Percentiles rank a stretch among this genome's conserved stretches.
phyloP scores from a whole-genome alignment of 1,140 invertebrate species.

The Drosophila setifemur region DNA sequence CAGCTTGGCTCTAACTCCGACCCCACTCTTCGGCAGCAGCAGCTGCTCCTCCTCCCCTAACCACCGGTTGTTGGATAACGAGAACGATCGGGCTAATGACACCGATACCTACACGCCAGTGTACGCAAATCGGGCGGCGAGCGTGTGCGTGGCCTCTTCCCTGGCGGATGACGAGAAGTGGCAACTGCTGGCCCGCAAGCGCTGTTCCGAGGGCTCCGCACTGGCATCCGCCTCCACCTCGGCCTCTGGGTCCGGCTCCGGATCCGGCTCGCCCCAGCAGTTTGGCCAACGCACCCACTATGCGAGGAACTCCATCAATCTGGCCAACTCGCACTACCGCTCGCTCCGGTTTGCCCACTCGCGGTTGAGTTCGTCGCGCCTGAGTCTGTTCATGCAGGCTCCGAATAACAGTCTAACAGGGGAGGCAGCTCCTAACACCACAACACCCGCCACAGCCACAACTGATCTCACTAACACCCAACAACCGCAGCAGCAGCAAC shows the following conservation, averaged over 20 bases:
- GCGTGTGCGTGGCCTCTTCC: constrained; percentile 67
- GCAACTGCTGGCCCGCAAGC: constrained; percentile 74
- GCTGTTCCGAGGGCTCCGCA: constrained; percentile 66
- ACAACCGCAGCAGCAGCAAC: constrained; percentile 16
- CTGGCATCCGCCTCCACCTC: neutral
- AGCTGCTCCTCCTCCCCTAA: constrained; percentile 52
- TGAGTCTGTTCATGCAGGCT: constrained; percentile 75
- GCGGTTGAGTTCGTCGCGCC: constrained; percentile 71
- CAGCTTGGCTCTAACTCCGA: constrained; percentile 76
- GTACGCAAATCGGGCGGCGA: constrained; percentile 73
- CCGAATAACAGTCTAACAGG: constrained; percentile 44
- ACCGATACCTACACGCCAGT: constrained; percentile 76
- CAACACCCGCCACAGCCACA: constrained; percentile 19
- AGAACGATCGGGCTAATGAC: constrained; percentile 33
- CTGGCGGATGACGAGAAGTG: constrained; percentile 81
- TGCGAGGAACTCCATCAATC: constrained; percentile 76
- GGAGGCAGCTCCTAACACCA: constrained; percentile 14
- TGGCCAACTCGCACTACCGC: constrained; percentile 79
- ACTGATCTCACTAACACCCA: constrained; percentile 72
- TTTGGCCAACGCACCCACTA: constrained; percentile 75
- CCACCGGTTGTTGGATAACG: constrained; percentile 37
- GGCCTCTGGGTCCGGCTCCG: neutral
- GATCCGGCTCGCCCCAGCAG: constrained; percentile 29
- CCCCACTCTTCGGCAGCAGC: constrained; percentile 61
- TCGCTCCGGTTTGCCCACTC: constrained; percentile 78